Evolutionary conservation across 2,113 vertebrate genomes (phyloP).

Genomic region (Centropus bengalensis): DNA sequence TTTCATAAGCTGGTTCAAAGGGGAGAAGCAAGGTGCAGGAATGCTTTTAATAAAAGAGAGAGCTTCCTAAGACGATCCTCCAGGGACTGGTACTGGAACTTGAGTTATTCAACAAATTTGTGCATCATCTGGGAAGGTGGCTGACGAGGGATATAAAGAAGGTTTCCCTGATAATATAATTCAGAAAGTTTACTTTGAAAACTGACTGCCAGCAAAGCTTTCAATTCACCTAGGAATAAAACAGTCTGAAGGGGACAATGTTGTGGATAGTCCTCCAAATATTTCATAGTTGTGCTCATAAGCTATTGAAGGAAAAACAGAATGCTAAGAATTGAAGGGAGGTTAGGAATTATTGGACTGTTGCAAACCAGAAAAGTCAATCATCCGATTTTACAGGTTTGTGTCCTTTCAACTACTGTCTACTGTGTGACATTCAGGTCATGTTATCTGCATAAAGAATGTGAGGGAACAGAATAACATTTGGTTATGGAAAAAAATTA

Average conservation of each 20-base stretch:
- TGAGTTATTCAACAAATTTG: constrained; percentile 7
- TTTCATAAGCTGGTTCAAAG: neutral
- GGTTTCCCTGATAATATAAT: neutral
- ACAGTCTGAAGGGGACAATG: neutral
- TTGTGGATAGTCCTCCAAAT: neutral
- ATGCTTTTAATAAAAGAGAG: neutral
- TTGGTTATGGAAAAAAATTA: neutral
- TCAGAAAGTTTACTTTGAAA: neutral
- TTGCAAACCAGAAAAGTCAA: neutral
- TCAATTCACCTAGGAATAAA: neutral
- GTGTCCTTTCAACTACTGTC: neutral
- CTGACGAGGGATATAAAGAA: neutral
- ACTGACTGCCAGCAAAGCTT: neutral
- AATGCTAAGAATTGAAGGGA: neutral
- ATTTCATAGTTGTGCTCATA: neutral
- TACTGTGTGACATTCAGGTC: neutral
- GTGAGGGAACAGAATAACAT: neutral
- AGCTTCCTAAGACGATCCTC: neutral
- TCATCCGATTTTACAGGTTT: neutral
- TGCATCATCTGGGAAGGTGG: neutral
- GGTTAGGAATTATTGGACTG: neutral
- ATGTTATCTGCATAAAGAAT: neutral
- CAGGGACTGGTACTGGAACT: neutral
- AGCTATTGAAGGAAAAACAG: neutral
- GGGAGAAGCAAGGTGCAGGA: neutral